Evolutionary conservation across 2,113 vertebrate genomes (phyloP), one percentile per base, ranked within the genome.

Genomic region (Leptodactylus fuscus): DNA sequence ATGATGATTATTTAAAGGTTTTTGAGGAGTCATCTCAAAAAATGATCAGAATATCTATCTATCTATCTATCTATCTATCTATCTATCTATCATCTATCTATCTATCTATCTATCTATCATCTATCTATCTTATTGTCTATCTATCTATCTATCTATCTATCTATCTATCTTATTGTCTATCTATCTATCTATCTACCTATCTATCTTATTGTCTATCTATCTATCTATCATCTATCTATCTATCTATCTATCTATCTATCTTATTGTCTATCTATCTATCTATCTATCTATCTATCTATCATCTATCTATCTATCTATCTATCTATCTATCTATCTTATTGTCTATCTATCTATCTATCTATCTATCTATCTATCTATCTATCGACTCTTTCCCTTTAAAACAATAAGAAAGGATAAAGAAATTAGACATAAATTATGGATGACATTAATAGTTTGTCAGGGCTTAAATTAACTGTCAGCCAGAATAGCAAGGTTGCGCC

Each of bases 401-500:
- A 36, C 3, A 36, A 36, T 18, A 36, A 3, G 20, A 4, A 11
- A 65, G 11, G 24, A 65, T 13, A 65, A 27, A 65, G 11, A 16
- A 65, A 5, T 65, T 22, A 3, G 15, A 22, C 24, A 48, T 13
- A 46, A 46, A 46, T 75, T 46, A 75, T 27, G 34, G 24, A 36
- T 8, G 5, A 51, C 20, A n/a, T 74, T 24, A 76, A 76, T 16
- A 18, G 46, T 70, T 29, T 46, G n/a, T 46, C 41, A 44, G 55
- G 1, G 15, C 67, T 69, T 81, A 9, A 49, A 49, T 70, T 69
- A 69, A n/a, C 29, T 51, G 24, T 51, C 27, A 67, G 13, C 44
- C 24, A 49, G 48, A 69, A 81, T 67, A 81, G 24, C 27, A n/a
- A 34, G 60, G 41, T 81, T 81, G 71, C n/a, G 0, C 76, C 38